Evolutionary conservation across 2,888 invertebrate species (phyloP), one percentile per base, ranked within the genome.

Genomic region (Melanchra persicariae): DNA sequence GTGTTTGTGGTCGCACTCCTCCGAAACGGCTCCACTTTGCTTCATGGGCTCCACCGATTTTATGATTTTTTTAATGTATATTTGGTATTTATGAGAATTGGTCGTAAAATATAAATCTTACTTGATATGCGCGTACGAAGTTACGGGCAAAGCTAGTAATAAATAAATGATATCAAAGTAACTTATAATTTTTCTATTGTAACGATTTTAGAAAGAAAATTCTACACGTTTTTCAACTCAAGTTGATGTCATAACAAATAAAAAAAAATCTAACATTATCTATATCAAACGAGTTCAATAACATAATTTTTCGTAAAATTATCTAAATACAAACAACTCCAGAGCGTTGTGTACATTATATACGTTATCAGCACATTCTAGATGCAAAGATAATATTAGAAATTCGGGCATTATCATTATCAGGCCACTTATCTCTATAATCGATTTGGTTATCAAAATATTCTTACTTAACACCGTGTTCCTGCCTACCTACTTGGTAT

Each of bases 401-500:
- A 87, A 88, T 89, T 90, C 88, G 69, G 84, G 74, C 82, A 84
- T 70, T 84, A 85, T 85, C 79, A 68, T 64, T 60, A 79, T 74
- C 73, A 63, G 66, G 37, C 51, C 61, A 30, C 63, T 80, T 87
- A 88, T 87, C 84, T 61, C 37, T 54, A 43, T 84, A 85, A 89
- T 90, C 88, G 84, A 88, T 88, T 83, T 45, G 60, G 64, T 72
- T 88, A 88, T 88, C 87, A 61, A 71, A 70, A 79, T 64, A 74
- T 63, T 69, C 54, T 55, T 49, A 54, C 34, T 51, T 12, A 40
- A 63, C 47, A 47, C n/a, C 17, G 24, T 54, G 55, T 70, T n/a
- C 9, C 51, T 51, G 8, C 15, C 8, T 70, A 49, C 22, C 19
- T 59, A 71, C 17, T 34, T 24, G 10, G 10, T 51, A 51, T 19